Evolutionary conservation across 1,140 invertebrate species (phyloP).

Genomic region (Schmidtea mediterranea): DNA sequence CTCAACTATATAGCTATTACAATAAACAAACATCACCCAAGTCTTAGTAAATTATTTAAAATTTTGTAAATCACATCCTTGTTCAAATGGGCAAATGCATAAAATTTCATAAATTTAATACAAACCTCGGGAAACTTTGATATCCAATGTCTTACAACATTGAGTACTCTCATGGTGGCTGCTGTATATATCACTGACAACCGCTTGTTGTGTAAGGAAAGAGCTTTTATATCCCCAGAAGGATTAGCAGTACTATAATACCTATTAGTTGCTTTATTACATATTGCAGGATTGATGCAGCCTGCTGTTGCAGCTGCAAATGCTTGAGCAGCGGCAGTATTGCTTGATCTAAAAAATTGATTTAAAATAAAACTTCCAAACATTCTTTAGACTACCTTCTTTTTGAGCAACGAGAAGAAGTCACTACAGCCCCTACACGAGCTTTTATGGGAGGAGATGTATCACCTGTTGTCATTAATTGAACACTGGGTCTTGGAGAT

Average conservation of each 20-base stretch:
- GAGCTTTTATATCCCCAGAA: slow-evolving; percentile 20
- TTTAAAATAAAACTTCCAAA: slow-evolving; percentile 1
- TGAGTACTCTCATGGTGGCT: slow-evolving; percentile 66
- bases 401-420: slow-evolving; percentile 58
- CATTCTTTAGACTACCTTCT: slow-evolving; percentile 36
- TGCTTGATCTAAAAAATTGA: slow-evolving; percentile 43
- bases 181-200: slow-evolving; percentile 66
- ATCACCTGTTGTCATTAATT: slow-evolving; percentile 9
- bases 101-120: neutral
- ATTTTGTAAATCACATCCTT: no score
- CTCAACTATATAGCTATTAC: no score
- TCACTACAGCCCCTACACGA: slow-evolving; percentile 54
- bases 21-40: no score
- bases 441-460: slow-evolving; percentile 22
- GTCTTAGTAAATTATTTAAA: no score
- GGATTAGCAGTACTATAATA: slow-evolving; percentile 35
- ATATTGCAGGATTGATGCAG: slow-evolving; percentile 14
- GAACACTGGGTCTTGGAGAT: neutral
- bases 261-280: neutral
- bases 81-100: no score
- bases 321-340: slow-evolving; percentile 55
- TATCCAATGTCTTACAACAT: slow-evolving; percentile 52
- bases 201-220: slow-evolving; percentile 30
- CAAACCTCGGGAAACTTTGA: slow-evolving; percentile 34
- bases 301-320: slow-evolving; percentile 71